Evolutionary conservation across 2,888 invertebrate species (phyloP), one percentile per base, ranked within the genome.

Genomic region (Scaptomyza reducta): DNA sequence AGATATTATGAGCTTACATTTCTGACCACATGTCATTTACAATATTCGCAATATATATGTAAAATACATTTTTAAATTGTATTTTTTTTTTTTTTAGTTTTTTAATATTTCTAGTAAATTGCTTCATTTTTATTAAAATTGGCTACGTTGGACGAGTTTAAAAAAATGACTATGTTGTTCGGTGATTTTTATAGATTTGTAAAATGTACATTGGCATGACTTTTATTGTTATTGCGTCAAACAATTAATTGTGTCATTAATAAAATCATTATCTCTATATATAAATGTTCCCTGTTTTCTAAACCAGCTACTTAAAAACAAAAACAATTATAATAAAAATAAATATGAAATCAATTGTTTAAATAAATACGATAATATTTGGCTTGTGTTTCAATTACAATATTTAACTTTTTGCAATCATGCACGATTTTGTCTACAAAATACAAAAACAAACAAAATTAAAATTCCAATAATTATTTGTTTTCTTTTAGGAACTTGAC

Each of bases 341-440:
- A 42, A 16, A 51, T 46, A 60, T 42, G 14, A 42, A 65, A 14
- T 53, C 41, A 45, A 45, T 25, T 58, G 27, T 70, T 60, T 16
- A 58, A 71, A 58, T 75, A 68, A 71, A 65, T 63, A 66, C 25
- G 55, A 53, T 64, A 63, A 74, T 75, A 61, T 75, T 75, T 75
- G 74, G 74, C 67, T 71, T 74, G 60, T 69, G 74, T 80, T 79
- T 66, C 79, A 41, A 65, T 76, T 63, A 57, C 61, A 71, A 71
- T 50, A 27, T 35, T 35, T 7, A 38, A 38, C n/a, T 7, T 46
- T 55, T 55, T 16, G 45, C 10, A 22, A 29, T 27, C 5, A 29
- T 45, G 42, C 33, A 16, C 16, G 46, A 35, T 22, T 14, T 38
- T 35, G 25, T 38, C 14, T 14, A 38, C 53, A 51, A 35, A 27